These are phyloP conservation scores for Urocyon cinereoargenteus DNA, from an alignment of 2,797 vertebrate genomes.

Conservation along the genomic window DNA sequence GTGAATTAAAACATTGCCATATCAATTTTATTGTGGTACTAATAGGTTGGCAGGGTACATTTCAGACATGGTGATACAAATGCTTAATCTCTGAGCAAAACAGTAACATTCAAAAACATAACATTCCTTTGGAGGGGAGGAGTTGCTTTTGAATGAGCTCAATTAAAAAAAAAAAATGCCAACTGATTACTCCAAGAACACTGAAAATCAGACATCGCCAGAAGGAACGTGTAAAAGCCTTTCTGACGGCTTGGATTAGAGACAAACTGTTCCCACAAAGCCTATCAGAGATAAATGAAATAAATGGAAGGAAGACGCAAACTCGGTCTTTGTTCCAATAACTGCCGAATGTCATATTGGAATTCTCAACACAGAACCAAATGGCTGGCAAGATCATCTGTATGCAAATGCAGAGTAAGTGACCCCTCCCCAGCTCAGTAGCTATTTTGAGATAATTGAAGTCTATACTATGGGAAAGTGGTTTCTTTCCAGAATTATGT, in stretches of 20 bases:
- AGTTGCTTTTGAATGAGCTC: conserved; percentile 74
- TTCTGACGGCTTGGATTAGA: conserved; percentile 70
- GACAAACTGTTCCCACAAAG: conserved; percentile 79
- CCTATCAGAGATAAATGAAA: conserved; percentile 79
- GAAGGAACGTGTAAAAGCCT: conserved; percentile 65
- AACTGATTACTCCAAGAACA: conserved; percentile 68
- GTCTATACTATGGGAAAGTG: conserved; percentile 33
- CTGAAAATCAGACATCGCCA: conserved; percentile 74
- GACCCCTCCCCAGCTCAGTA: conserved; percentile 56
- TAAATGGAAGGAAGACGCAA: conserved; percentile 67
- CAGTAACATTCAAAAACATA: conserved; percentile 67
- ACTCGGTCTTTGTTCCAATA: conserved; percentile 64
- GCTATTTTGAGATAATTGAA: conserved; percentile 78
- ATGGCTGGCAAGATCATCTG: conserved; percentile 70
- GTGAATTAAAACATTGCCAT: conserved; percentile 73
- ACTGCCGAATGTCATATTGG: conserved; percentile 66
- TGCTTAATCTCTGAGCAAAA: conserved; percentile 63
- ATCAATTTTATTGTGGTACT: conserved; percentile 65
- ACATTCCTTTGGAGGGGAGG: conserved; percentile 63
- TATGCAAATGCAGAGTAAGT: conserved; percentile 67
- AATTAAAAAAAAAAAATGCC: conserved; percentile 72
- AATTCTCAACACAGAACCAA: conserved; percentile 75
- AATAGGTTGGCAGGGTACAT: conserved; percentile 61
- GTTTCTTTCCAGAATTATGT: conserved; percentile 49
- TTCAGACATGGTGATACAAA: conserved; percentile 66